Conservation (phyloP, 2,113 vertebrate genomes). For the Cynocephalus volans region DNA sequence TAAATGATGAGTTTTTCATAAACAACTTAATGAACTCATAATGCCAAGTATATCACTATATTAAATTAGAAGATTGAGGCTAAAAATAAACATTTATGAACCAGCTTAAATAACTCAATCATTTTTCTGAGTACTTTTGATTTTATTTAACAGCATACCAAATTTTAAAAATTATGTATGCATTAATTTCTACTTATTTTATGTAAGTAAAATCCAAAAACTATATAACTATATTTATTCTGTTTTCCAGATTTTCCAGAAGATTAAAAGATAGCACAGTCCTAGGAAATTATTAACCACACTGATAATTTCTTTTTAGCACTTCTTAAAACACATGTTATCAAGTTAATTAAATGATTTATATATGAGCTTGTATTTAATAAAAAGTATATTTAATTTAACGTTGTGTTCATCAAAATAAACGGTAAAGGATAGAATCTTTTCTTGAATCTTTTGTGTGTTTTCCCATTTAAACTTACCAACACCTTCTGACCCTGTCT, state of each 20-base stretch:
- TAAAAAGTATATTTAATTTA: neutral
- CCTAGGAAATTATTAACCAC: neutral
- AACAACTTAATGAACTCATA: conserved; percentile 61
- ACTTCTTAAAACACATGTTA: neutral
- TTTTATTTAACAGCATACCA: neutral
- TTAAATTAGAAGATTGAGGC: neutral
- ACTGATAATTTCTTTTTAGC: neutral
- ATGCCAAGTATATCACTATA: conserved; percentile 52
- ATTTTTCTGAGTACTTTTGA: conserved; percentile 55
- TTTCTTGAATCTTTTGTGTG: neutral
- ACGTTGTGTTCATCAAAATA: neutral
- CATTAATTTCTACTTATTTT: neutral
- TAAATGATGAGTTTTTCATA: conserved; percentile 71
- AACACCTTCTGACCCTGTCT: neutral
- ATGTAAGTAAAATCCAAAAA: neutral
- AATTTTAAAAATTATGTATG: neutral
- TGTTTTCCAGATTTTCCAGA: neutral
- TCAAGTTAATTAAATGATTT: neutral
- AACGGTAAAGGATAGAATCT: neutral
- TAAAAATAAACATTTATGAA: neutral
- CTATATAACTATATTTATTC: neutral
- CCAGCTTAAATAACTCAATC: conserved; percentile 35
- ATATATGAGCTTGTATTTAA: neutral
- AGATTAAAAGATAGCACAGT: neutral
- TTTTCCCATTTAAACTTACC: neutral